Evolutionary conservation across 1,140 invertebrate genomes (phyloP), one percentile per base, ranked within the genome.

Genomic region (Chrysoperla carnea): DNA sequence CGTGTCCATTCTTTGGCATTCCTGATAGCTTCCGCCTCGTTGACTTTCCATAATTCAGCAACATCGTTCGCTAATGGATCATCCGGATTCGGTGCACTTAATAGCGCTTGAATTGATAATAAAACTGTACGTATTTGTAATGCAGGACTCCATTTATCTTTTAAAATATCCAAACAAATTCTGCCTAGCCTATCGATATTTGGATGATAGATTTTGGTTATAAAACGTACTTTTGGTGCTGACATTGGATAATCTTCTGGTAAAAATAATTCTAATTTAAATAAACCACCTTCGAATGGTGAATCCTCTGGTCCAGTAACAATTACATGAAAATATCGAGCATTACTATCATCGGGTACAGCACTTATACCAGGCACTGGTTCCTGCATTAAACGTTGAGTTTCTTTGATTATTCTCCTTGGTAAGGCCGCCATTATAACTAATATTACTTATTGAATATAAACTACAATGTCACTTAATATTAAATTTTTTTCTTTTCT

Each of bases 1-100:
- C 81, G 76, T 55, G 87, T 92, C 87, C 87, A 92, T 63, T 91
- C 84, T 66, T 84, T 83, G 54, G 87, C 87, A 67, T 85, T 85
- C 52, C 84, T 76, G 62, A 96, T 94, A 49, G 93, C 93, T 67
- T 93, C 84, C 50, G 74, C 79, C 68, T 94, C 89, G 65, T 93
- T 93, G 45, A 83, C 76, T 73, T 96, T 97, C 93, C 93, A 98
- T 51, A 93, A 74, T 65, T 97, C 91, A 43, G 93, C 93, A 46
- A 97, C 92, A 68, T 94, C 90, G 68, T 95, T 96, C 40, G 88
- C 90, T 56, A 98, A 66, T 29, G 93, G 93, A 72, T 98, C 93
- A 63, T 98, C 93, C n/a, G 93, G 93, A 72, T 97, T 98, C 14
- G 93, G 93, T 47, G 93, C 92, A 58, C 89, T 94, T 45, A 98